Evolutionary conservation across 2,113 vertebrate species (phyloP), one percentile per base, ranked within the genome.

Genomic region (Alaudala cheleensis): DNA sequence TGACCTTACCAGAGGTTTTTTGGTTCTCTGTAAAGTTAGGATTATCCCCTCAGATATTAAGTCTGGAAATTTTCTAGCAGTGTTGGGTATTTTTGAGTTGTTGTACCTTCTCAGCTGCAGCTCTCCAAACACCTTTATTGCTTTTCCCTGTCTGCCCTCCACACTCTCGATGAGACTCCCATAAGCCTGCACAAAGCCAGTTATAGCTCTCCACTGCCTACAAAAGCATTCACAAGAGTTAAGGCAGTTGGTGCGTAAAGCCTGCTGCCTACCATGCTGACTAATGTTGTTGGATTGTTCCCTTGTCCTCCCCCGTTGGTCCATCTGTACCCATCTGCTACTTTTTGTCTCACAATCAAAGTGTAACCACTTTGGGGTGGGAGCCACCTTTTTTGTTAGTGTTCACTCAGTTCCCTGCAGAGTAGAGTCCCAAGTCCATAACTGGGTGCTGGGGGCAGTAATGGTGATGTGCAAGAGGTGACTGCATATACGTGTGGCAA

Each of bases 241-340:
- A 93, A 93, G 92, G 84, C 92, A 95, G 91, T 93, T 95, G 89
- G 40, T 97, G 61, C 92, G 86, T 72, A 95, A 93, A 95, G 73
- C 89, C 56, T 88, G 73, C 94, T 97, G 92, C 95, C 93, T 97
- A 97, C 91, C 73, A 87, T 56, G 86, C 95, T 97, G 95, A 97
- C 91, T 96, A 96, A 96, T 95, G 89, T 91, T 94, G 92, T 89
- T 89, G 95, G 91, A 97, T 96, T 95, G 93, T 96, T 96, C 92
- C 95, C 95, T 89, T 85, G 39, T 83, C 94, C 94, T 95, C 94
- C 95, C 93, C 92, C 94, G 53, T 95, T 89, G n/a, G 91, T 95
- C 96, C 95, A 93, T 97, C 95, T 96, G 95, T 95, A 97, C 81
- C 92, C 95, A 97, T 96, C 92, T 96, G 95, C 86, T 93, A 69